Evolutionary conservation across 2,113 vertebrate genomes (phyloP).

Genomic region (Otocyon megalotis): DNA sequence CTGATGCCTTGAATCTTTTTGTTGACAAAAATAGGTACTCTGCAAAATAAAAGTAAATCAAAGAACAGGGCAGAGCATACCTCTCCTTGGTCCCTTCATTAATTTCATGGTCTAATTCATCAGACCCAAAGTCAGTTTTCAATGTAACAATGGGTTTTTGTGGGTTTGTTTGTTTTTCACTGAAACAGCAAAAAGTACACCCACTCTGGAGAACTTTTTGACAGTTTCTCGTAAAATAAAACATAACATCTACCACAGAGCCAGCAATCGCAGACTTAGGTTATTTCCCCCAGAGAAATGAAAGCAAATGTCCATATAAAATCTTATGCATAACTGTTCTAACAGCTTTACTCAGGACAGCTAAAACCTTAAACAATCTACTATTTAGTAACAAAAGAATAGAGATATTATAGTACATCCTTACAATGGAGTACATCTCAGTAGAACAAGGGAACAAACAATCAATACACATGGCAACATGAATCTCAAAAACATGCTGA

Average conservation of each 20-base stretch:
- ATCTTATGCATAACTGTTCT: neutral
- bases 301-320: constrained; percentile 15
- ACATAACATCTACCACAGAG: neutral
- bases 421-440: neutral
- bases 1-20: neutral
- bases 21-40: neutral
- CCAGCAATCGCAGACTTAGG: neutral
- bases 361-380: neutral
- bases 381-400: neutral
- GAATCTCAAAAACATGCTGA: neutral
- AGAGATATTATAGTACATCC: neutral
- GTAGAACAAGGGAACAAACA: neutral
- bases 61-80: neutral
- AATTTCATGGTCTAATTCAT: neutral
- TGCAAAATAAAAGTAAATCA: neutral
- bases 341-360: neutral
- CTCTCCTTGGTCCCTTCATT: neutral
- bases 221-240: constrained; percentile 6
- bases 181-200: neutral
- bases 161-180: neutral
- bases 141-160: neutral
- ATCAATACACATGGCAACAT: neutral
- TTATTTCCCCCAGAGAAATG: constrained; percentile 16
- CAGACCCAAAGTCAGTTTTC: constrained; percentile 23
- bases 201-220: neutral